phyloP scores from a whole-genome alignment of 2,888 invertebrate species.

The Rhimphoctona megacephalus region DNA sequence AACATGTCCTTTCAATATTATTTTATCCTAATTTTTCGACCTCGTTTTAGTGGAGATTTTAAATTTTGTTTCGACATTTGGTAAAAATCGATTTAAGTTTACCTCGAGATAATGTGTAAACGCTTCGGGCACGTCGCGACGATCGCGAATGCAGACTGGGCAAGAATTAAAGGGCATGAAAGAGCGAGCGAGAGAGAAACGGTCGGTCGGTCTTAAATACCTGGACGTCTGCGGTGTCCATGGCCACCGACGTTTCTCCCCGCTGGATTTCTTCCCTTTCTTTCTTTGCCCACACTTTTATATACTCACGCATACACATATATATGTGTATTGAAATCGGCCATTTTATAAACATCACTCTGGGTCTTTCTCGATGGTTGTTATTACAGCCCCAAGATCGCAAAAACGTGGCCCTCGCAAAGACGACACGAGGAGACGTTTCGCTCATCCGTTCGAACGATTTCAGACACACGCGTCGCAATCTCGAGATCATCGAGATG shows the following conservation, averaged over 20 bases:
- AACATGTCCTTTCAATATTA: background rate
- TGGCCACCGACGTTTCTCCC: conserved; percentile 60
- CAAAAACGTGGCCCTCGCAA: conserved; percentile 67
- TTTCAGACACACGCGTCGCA: conserved; percentile 30
- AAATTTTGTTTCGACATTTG: background rate
- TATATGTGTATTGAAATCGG: conserved; percentile 12
- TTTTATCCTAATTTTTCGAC: background rate
- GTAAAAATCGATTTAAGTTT: conserved; percentile 16
- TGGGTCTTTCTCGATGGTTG: conserved; percentile 71
- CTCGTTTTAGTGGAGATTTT: background rate
- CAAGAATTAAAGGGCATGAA: conserved; percentile 55
- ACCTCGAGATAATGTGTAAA: conserved; percentile 20
- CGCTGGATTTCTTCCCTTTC: conserved; percentile 49
- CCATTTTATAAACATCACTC: conserved; percentile 49
- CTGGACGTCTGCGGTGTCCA: conserved; percentile 67
- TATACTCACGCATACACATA: background rate
- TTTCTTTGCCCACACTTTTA: conserved; percentile 18
- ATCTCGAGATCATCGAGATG: conserved; percentile 36
- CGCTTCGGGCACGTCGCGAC: conserved; percentile 35
- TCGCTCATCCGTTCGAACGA: conserved; percentile 44
- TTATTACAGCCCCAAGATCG: conserved; percentile 73
- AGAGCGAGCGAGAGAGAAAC: conserved; percentile 37
- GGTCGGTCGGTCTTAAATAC: conserved; percentile 72
- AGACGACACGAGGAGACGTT: conserved; percentile 66
- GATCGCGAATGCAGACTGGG: conserved; percentile 49